phyloP scores from a whole-genome alignment of 2,888 invertebrate species.

The Kuschelorhynchus macadamiae region DNA sequence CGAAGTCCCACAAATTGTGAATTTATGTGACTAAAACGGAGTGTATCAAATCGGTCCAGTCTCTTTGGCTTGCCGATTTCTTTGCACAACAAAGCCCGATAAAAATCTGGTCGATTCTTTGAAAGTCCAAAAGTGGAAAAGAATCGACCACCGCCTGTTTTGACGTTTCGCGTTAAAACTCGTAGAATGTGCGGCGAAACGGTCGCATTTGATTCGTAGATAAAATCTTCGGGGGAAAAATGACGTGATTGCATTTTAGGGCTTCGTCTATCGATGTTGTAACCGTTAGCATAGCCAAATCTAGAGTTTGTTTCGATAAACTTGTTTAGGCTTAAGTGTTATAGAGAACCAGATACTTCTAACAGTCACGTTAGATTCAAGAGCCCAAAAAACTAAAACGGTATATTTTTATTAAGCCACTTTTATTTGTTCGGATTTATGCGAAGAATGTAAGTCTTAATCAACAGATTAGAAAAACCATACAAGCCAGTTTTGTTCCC shows the following conservation, averaged over 20 bases:
- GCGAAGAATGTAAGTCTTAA: too few species aligned
- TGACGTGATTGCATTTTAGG: constrained; percentile 24
- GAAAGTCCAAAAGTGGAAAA: constrained; percentile 36
- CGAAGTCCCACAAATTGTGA: too few species aligned
- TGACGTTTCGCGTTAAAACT: constrained; percentile 42
- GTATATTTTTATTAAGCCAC: too few species aligned
- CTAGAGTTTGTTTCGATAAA: neutral
- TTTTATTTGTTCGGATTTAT: too few species aligned
- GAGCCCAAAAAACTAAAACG: too few species aligned
- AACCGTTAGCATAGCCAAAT: neutral
- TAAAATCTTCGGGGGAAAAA: constrained; percentile 29
- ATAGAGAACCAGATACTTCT: too few species aligned
- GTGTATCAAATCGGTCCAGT: constrained; percentile 36
- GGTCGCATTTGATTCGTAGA: constrained; percentile 30
- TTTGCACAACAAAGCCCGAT: constrained; percentile 38
- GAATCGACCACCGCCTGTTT: constrained; percentile 37
- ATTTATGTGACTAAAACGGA: constrained; percentile 34
- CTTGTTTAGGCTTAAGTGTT: too few species aligned
- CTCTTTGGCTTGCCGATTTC: constrained; percentile 31
- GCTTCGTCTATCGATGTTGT: constrained; percentile 13
- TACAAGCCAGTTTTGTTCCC: too few species aligned
- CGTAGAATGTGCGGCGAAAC: constrained; percentile 37
- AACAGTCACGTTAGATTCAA: too few species aligned
- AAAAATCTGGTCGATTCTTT: constrained; percentile 35
- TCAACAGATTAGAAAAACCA: too few species aligned